Conservation (phyloP, 2,113 vertebrate species). For the Melanerpes aurifrons region DNA sequence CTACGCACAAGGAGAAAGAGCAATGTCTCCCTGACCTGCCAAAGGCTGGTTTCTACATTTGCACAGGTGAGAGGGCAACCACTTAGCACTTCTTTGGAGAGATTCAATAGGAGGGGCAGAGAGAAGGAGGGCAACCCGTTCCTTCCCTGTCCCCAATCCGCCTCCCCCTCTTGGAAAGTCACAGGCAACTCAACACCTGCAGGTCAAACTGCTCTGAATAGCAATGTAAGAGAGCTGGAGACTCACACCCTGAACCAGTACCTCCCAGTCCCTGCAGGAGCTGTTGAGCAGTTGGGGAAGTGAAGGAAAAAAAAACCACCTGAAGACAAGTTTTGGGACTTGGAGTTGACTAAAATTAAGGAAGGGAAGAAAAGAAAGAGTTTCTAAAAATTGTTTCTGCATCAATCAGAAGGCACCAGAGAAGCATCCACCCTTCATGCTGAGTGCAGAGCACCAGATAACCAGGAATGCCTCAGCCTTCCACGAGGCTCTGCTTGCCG, state of each 20-base stretch:
- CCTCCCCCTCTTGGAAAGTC: neutral
- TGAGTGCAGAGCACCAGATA: neutral
- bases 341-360: neutral
- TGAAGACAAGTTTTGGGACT: neutral
- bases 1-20: neutral
- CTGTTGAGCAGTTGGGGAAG: neutral
- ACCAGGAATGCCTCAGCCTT: neutral
- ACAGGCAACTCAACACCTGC: neutral
- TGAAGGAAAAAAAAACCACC: neutral
- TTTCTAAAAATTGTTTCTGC: conserved; percentile 20
- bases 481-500: neutral
- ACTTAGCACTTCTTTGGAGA: neutral
- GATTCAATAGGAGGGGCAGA: conserved; percentile 8
- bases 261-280: neutral
- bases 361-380: neutral
- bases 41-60: neutral
- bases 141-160: neutral
- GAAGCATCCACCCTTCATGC: neutral
- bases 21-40: neutral
- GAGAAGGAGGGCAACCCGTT: conserved; percentile 12
- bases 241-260: neutral
- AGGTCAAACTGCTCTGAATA: neutral
- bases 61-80: neutral
- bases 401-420: conserved; percentile 49
- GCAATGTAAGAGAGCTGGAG: neutral